Base-by-base conservation (phyloP, 1,140 invertebrate species). In the Antheraea pernyi region DNA sequence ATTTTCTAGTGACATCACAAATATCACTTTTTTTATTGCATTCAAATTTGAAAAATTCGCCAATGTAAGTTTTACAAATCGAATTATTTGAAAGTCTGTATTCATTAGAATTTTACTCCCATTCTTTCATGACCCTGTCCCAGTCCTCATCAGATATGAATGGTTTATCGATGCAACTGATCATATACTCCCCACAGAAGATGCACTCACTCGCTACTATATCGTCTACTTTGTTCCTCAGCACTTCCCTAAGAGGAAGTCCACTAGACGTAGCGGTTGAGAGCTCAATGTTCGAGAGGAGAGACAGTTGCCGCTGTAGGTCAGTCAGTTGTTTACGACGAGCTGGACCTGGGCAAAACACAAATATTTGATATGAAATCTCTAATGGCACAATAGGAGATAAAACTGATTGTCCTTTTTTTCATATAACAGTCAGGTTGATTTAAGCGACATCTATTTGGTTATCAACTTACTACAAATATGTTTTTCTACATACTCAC, bases 101-200 rank as follows among this genome's bases (percentile, higher is more conserved):
- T 59, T 2, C 22, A 30, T 59, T 59, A 59, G n/a, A 19, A 7
- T 19, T 22, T 60, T 93, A 97, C 80, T 96, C 94, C 97, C 97
- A 98, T 81, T 97, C 97, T 78, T 96, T 96, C 91, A 96, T 95
- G 9, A 97, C 95, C 71, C 93, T 92, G 72, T 97, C 96, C 92
- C 97, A 98, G 72, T 98, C 97, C 60, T 95, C 94, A 76, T 96
- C 95, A 58, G 95, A 93, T 42, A 98, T 96, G 80, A 98, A 98
- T 9, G 97, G 97, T 72, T 96, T 95, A 82, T 98, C 97, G 13
- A 53, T 97, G 42, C 95, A 96, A 84, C 95, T 95, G 73, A 99
- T 98, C 95, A 99, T 98, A 77, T 97, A 94, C 80, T 98, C 97
- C 9, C 98, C 98, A 92, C 98, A 99, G 86, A 97, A 98, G 0